Percentiles rank a stretch among this genome's conserved stretches.
phyloP scores from a whole-genome alignment of 2,113 vertebrate genomes.

The Microcebus jonahi region DNA sequence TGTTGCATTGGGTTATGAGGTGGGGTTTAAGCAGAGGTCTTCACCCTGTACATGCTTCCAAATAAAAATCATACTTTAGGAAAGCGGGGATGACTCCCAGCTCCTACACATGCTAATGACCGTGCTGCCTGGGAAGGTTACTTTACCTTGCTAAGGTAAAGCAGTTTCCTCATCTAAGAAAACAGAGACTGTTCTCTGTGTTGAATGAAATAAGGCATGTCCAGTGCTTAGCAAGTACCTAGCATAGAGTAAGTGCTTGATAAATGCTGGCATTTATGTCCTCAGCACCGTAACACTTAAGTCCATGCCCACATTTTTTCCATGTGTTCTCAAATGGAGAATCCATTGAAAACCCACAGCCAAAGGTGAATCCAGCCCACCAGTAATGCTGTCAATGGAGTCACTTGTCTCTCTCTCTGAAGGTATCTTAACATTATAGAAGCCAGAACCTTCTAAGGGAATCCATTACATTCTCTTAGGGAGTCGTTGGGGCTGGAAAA shows the following conservation, averaged over 20 bases:
- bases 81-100: neutral
- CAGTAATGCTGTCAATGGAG: neutral
- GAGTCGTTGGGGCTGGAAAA: conserved; percentile 54
- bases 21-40: neutral
- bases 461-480: neutral
- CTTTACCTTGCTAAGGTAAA: neutral
- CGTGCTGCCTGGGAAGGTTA: conserved; percentile 8
- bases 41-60: neutral
- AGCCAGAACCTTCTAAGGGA: conserved; percentile 7
- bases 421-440: conserved; percentile 12
- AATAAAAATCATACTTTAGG: conserved; percentile 40
- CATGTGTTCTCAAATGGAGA: neutral
- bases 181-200: neutral
- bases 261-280: neutral
- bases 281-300: neutral
- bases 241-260: conserved; percentile 31
- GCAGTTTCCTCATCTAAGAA: conserved; percentile 44
- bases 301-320: neutral
- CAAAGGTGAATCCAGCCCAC: neutral
- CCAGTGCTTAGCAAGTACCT: neutral
- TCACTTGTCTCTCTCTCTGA: neutral
- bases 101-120: neutral
- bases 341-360: neutral
- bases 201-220: neutral
- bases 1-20: neutral